These are phyloP conservation scores for Excalfactoria chinensis DNA, from an alignment of 2,113 vertebrate species.

Conservation along the genomic window DNA sequence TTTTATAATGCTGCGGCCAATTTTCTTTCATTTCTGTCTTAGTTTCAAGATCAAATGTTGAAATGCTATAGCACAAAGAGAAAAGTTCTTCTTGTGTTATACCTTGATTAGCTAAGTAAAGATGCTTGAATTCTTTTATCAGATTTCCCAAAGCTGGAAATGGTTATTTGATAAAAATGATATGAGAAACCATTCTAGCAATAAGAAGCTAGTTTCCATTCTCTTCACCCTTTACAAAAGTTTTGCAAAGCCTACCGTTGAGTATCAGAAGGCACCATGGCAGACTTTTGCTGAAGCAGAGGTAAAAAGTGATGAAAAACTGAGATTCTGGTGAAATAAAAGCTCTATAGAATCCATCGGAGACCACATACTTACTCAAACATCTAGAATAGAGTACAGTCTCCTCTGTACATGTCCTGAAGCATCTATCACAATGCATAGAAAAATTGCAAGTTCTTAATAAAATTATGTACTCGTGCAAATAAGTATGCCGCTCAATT, in stretches of 20 bases:
- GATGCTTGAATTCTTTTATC: not conserved
- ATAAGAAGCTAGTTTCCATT: not conserved
- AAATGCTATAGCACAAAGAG: not conserved
- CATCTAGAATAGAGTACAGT: not conserved
- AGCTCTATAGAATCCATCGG: not conserved
- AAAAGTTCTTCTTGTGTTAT: not conserved
- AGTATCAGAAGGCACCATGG: not conserved
- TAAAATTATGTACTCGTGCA: fast-evolving
- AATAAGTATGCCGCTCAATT: not conserved
- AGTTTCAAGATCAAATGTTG: not conserved
- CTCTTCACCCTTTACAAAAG: not conserved
- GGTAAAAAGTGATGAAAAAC: not conserved
- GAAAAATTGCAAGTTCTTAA: not conserved
- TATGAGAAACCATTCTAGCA: not conserved
- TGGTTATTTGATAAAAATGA: not conserved
- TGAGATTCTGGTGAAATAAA: not conserved
- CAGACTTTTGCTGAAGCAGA: not conserved
- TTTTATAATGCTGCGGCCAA: not conserved
- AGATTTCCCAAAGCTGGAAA: not conserved
- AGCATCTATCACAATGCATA: not conserved
- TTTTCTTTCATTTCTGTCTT: not conserved
- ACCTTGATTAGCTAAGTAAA: not conserved
- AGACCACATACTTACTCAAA: not conserved
- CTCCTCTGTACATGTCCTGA: not conserved
- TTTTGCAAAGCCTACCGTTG: not conserved